Evolutionary conservation across 1,140 invertebrate species (phyloP).

Genomic region (Zaprionus lachaisei): DNA sequence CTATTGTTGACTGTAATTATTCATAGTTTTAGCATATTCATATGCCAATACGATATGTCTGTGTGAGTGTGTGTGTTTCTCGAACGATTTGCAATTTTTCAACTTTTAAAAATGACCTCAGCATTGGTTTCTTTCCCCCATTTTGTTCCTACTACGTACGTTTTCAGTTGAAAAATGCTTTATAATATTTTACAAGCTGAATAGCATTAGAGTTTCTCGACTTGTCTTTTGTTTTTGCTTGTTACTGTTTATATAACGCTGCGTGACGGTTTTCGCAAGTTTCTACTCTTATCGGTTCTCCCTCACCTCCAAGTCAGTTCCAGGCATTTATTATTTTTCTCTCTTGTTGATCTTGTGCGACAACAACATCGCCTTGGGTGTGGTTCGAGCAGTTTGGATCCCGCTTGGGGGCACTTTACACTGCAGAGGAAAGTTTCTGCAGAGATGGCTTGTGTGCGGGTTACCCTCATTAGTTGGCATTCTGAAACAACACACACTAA

Average conservation of each 20-base stretch:
- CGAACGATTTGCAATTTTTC: conserved; percentile 59
- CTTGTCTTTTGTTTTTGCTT: conserved; percentile 14
- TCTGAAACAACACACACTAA: conserved; percentile 33
- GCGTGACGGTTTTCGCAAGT: conserved; percentile 76
- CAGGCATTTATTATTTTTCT: not conserved
- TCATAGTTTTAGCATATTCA: conserved; percentile 19
- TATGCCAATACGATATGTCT: conserved; percentile 21
- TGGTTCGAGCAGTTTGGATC: conserved; percentile 23
- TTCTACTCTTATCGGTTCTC: conserved; percentile 45
- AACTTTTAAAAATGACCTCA: conserved; percentile 63
- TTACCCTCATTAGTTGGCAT: conserved; percentile 66
- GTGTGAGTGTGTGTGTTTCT: not conserved
- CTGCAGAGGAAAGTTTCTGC: conserved; percentile 48
- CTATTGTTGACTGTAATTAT: conserved; percentile 18
- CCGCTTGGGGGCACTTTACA: not conserved
- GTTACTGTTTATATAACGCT: conserved; percentile 56
- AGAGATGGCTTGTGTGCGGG: conserved; percentile 19
- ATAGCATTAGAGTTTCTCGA: conserved; percentile 47
- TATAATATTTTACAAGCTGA: conserved; percentile 52
- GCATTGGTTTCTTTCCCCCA: conserved; percentile 42
- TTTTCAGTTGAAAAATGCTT: conserved; percentile 66
- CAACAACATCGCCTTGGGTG: conserved; percentile 53
- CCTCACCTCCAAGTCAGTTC: conserved; percentile 7
- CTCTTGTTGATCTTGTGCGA: conserved; percentile 57
- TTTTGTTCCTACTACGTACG: conserved; percentile 26